Conservation (phyloP, 2,113 vertebrate genomes). For the Pachyramphus minor region DNA sequence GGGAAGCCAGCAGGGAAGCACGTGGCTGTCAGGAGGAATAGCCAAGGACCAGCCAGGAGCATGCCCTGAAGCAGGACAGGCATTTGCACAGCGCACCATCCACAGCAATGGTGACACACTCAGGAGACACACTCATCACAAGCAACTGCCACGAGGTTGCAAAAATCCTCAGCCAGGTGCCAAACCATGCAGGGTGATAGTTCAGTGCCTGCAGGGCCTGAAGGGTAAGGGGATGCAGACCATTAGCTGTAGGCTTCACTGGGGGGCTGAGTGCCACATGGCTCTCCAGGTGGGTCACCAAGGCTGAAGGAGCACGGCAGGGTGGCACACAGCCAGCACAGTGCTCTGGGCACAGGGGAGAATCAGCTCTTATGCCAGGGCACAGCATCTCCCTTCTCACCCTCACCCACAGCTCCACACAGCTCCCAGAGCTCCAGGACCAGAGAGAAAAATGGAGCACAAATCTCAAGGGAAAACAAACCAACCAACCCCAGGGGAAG, state of each 20-base stretch:
- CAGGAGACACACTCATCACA: accelerated
- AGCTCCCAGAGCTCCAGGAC: accelerated
- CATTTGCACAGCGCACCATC: accelerated
- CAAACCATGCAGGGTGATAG: neutral
- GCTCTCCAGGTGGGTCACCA: neutral
- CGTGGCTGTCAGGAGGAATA: neutral
- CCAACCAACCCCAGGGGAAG: neutral
- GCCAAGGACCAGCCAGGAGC: neutral
- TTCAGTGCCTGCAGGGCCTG: neutral
- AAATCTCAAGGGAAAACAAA: neutral
- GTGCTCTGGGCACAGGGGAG: neutral
- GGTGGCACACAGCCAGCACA: neutral
- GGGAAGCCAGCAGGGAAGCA: neutral
- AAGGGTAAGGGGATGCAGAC: neutral
- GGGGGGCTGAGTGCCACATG: neutral
- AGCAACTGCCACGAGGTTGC: neutral
- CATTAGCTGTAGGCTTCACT: neutral
- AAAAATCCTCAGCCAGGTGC: neutral
- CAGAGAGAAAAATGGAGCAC: neutral
- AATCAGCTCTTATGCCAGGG: neutral
- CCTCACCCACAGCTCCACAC: accelerated
- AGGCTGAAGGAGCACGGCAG: neutral
- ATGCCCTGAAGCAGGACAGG: neutral
- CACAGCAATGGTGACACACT: neutral
- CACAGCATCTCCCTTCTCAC: neutral